Percentiles rank a stretch among this genome's conserved stretches.
These are phyloP conservation scores for Meteorus colon DNA, from an alignment of 2,888 invertebrate genomes.

Conservation along the genomic window DNA sequence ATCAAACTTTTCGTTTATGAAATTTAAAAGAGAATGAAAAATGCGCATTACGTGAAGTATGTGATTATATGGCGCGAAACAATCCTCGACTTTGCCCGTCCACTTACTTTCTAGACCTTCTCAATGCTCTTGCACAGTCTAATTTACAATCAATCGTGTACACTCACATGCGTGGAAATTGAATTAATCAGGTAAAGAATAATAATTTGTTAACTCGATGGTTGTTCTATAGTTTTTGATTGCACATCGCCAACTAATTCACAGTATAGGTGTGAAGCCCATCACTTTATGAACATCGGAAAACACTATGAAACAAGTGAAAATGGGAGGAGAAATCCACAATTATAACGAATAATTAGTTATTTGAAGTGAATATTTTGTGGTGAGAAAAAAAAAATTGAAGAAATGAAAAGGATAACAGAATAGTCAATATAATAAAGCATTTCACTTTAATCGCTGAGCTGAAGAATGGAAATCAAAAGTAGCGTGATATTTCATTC, in stretches of 20 bases:
- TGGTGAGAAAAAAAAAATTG: neutral
- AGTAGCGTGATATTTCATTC: neutral
- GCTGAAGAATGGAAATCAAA: constrained; percentile 13
- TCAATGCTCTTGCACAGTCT: constrained; percentile 36
- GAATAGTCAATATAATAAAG: neutral
- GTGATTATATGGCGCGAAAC: constrained; percentile 58
- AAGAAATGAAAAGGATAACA: neutral
- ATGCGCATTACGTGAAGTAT: constrained; percentile 54
- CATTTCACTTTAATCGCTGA: neutral
- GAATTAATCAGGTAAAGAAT: neutral
- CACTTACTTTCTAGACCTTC: constrained; percentile 59
- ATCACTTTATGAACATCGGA: neutral
- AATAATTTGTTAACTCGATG: neutral
- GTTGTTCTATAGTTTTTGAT: neutral
- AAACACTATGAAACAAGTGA: neutral
- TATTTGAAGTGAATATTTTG: neutral
- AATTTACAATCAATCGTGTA: constrained; percentile 4
- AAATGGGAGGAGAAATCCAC: neutral
- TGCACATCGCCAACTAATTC: constrained; percentile 4
- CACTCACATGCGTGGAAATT: neutral
- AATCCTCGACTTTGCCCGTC: constrained; percentile 67
- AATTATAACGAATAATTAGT: neutral
- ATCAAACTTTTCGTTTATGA: constrained; percentile 43
- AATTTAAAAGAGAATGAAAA: constrained; percentile 38
- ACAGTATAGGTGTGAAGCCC: neutral